Evolutionary conservation across 2,113 vertebrate genomes (phyloP), one percentile per base, ranked within the genome.

Genomic region (Oreochromis niloticus): DNA sequence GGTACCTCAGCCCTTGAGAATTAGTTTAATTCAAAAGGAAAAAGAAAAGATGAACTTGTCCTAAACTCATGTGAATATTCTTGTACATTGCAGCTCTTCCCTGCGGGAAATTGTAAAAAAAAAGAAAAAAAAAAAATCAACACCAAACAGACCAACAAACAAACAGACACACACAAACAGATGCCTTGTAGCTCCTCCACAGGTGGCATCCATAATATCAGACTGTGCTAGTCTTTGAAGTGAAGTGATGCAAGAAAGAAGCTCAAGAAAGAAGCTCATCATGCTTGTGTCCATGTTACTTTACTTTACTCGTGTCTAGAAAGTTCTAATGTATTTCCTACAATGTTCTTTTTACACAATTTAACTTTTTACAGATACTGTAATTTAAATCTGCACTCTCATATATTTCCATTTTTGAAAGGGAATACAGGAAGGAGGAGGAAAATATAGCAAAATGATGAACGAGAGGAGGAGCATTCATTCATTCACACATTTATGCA

Each of bases 181-280:
- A 16, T 43, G 11, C 36, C 12, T 71, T 22, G 12, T 16, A 43
- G 36, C 66, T 24, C 66, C 36, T 43, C 66, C 39, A 43, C 66
- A 43, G 7, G n/a, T 1, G 0, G 19, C 22, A 41, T 39, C 63
- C 11, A 68, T 24, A 14, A 7, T 2, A 0, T 71, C 66, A 13
- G 36, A 14, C 13, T 43, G 36, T 24, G 19, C 19, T 68, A 0
- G 19, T 41, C 2, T 66, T 34, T 66, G 34, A n/a, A 41, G 10
- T 27, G 34, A 16, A 63, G 32, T 17, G 17, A 36, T 22, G 13
- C 66, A 71, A 43, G 39, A 24, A 71, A 24, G 66, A 7, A 43
- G 19, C 11, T 39, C 36, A 22, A 43, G 39, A 24, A 71, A 24
- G 66, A 7, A 43, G 19, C 11, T 39, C 36, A 22, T 39, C 19